Conservation (phyloP, 1,140 invertebrate species). For the Hycleus cichorii region DNA sequence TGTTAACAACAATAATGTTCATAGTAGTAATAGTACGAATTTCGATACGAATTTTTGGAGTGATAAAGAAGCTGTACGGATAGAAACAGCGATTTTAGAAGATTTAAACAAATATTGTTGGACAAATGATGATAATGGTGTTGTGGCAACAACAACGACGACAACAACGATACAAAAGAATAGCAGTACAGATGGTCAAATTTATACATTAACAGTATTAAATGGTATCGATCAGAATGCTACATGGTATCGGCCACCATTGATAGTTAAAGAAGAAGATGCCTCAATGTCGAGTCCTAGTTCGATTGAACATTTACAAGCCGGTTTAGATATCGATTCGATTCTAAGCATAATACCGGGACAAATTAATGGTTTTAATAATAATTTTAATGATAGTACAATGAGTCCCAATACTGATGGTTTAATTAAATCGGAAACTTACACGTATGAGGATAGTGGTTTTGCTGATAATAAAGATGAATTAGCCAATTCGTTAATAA, state of each 20-base stretch:
- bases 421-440: constrained; percentile 55
- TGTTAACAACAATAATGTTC: constrained; percentile 38
- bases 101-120: constrained; percentile 76
- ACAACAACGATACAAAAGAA: constrained; percentile 45
- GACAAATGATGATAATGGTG: constrained; percentile 47
- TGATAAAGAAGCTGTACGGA: constrained; percentile 58
- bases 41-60: constrained; percentile 64
- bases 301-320: constrained; percentile 48
- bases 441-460: constrained; percentile 60
- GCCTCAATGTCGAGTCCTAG: constrained; percentile 51
- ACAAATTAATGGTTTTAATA: constrained; percentile 48
- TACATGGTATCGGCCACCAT: constrained; percentile 46
- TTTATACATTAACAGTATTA: constrained; percentile 60
- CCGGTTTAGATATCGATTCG: constrained; percentile 55
- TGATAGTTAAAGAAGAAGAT: constrained; percentile 44
- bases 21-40: constrained; percentile 37
- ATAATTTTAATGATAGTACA: constrained; percentile 42
- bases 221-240: constrained; percentile 47
- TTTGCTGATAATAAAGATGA: constrained; percentile 62
- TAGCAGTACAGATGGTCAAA: constrained; percentile 49
- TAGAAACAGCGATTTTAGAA: constrained; percentile 66
- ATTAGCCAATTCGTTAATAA: constrained; percentile 41
- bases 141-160: constrained; percentile 42
- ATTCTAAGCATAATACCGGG: constrained; percentile 52
- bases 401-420: constrained; percentile 40